Percentiles rank a stretch among this genome's conserved stretches.
Conservation (phyloP, 1,140 invertebrate genomes). For the Drosophila sturtevanti region DNA sequence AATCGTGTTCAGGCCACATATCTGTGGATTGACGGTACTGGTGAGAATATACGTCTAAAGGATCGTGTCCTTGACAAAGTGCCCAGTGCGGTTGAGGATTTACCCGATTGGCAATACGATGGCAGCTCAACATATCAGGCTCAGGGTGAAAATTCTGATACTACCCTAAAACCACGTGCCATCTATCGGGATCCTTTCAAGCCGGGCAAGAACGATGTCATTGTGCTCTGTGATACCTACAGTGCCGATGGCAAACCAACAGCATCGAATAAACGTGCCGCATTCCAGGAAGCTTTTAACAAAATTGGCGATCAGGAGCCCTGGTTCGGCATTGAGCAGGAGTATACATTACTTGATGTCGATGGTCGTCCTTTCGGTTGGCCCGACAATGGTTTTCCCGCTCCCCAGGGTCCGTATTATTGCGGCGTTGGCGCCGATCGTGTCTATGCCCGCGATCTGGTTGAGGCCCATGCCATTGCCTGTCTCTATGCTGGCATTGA, state of each 20-base stretch:
- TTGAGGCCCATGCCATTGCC: slow-evolving; percentile 91
- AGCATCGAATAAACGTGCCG: slow-evolving; percentile 81
- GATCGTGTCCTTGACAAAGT: slow-evolving; percentile 91
- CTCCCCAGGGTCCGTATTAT: slow-evolving; percentile 95
- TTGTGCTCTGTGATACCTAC: slow-evolving; percentile 94
- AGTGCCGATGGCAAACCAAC: slow-evolving; percentile 85
- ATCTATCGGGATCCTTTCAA: slow-evolving; percentile 95
- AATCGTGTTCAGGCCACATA: slow-evolving; percentile 92
- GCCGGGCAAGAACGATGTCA: slow-evolving; percentile 89
- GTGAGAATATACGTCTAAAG: slow-evolving; percentile 93
- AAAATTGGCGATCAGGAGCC: slow-evolving; percentile 86
- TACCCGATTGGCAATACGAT: slow-evolving; percentile 97
- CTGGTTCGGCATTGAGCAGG: slow-evolving; percentile 97
- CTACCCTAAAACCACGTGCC: slow-evolving; percentile 91
- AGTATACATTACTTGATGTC: slow-evolving; percentile 94
- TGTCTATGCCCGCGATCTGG: slow-evolving; percentile 96
- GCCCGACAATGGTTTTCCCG: slow-evolving; percentile 95
- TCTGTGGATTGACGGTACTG: slow-evolving; percentile 97
- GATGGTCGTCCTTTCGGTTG: slow-evolving; percentile 95
- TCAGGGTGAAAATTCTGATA: slow-evolving; percentile 91
- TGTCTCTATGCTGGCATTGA: slow-evolving; percentile 95
- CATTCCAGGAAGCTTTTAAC: slow-evolving; percentile 67
- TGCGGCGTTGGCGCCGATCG: slow-evolving; percentile 97
- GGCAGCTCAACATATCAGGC: slow-evolving; percentile 92
- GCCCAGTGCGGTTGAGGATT: slow-evolving; percentile 88